Base-by-base conservation (phyloP, 2,113 vertebrate genomes). In the Hyperopisus bebe region DNA sequence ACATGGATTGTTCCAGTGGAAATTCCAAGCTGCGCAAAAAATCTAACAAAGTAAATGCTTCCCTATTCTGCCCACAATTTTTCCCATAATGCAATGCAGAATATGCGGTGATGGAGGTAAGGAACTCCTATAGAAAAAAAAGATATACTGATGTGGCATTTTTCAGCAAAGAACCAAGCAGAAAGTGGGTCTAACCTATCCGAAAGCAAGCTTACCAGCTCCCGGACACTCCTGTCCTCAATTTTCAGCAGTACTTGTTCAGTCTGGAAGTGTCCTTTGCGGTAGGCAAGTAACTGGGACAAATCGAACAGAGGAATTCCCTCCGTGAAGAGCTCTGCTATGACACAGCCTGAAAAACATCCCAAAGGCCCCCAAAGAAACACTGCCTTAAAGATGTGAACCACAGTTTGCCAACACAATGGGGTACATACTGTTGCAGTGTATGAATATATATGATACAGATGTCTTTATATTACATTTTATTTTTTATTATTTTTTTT, bases 311-410 rank as follows among this genome's bases (percentile, higher is more conserved):
- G 93, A 1, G 98, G 98, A 35, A 99, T 97, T 0, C 98, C 98
- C 94, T 99, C 98, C 0, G 97, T 98, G 94, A 99, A 99, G 13
- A 99, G 96, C 90, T 99, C 98, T 13, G 98, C 98, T 77, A 99
- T 98, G 88, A 99, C 98, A 91, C 98, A 99, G 48, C 98, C 98
- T 99, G 93, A 15, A 92, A 94, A 89, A 92, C 50, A 88, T 42
- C 27, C 10, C 53, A 21, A 80, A 21, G 0, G 27, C 19, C 42
- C 13, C 50, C 21, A 1, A 10, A 55, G 35, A 84, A 84, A 55
- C n/a, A 80, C 9, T 24, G 3, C 8, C n/a, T 50, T 21, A 80
- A 10, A 70, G 53, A 39, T 47, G 17, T 3, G 19, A 47, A 31
- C 80, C 66, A 27, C 51, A 50, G 24, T 62, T 8, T 9, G 55